Percentiles rank a stretch among this genome's conserved stretches.
Evolutionary conservation across 2,888 invertebrate genomes (phyloP).

Genomic region (Drosophila gaucha): DNA sequence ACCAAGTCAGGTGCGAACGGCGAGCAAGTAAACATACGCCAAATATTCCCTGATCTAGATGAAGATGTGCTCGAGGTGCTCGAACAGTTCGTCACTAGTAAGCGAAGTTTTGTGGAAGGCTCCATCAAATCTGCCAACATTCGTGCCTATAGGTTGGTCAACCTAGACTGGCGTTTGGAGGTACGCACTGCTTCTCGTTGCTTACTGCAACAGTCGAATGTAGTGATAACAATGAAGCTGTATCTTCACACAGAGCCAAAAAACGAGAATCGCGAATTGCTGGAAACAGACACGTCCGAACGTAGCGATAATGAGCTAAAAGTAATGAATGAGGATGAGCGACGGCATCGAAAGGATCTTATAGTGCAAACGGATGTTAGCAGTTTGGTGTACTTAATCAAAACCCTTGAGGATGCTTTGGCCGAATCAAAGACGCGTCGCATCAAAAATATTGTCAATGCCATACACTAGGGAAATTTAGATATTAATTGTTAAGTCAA

Average conservation of each 20-base stretch:
- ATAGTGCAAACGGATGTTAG: conserved; percentile 87
- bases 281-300: conserved; percentile 53
- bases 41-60: conserved; percentile 68
- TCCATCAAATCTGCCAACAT: conserved; percentile 83
- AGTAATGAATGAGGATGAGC: conserved; percentile 76
- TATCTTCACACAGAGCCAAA: conserved; percentile 84
- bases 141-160: conserved; percentile 83
- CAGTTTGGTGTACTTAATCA: conserved; percentile 87
- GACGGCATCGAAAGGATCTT: conserved; percentile 83
- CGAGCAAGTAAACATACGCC: conserved; percentile 60
- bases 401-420: conserved; percentile 87
- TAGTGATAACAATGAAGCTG: conserved; percentile 87
- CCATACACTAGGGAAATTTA: conserved; percentile 70
- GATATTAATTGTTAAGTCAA: conserved; percentile 39
- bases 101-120: conserved; percentile 81
- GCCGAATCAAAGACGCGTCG: conserved; percentile 87
- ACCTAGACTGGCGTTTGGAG: conserved; percentile 89
- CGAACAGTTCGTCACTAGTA: conserved; percentile 82
- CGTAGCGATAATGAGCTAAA: conserved; percentile 54
- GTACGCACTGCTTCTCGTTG: conserved; percentile 87
- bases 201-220: conserved; percentile 86
- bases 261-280: conserved; percentile 82
- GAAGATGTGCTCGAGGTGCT: conserved; percentile 79
- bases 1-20: conserved; percentile 88
- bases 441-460: conserved; percentile 82